These are phyloP conservation scores for Morpho achilles DNA, from an alignment of 2,888 invertebrate genomes.

Conservation along the genomic window DNA sequence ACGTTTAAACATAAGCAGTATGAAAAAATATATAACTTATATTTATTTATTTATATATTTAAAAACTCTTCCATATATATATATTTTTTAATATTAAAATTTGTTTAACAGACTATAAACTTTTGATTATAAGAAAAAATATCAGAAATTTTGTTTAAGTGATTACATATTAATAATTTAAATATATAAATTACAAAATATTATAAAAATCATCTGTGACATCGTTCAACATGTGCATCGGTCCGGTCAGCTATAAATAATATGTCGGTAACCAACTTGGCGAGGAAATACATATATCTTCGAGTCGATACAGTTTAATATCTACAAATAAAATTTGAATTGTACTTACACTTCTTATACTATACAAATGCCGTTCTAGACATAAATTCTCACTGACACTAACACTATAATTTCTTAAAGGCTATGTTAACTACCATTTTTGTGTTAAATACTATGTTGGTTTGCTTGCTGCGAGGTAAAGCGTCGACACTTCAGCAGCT, in stretches of 20 bases:
- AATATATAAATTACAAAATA: background rate
- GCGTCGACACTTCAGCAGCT: background rate
- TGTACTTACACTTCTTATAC: slow-evolving; percentile 37
- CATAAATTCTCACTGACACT: slow-evolving; percentile 20
- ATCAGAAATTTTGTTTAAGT: too few relatives aligned
- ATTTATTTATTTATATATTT: too few relatives aligned
- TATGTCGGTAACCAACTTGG: slow-evolving; percentile 40
- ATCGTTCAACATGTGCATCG: background rate
- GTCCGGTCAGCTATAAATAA: slow-evolving; percentile 14
- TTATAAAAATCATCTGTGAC: slow-evolving; percentile 17
- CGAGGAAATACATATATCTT: slow-evolving; percentile 28
- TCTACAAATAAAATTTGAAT: slow-evolving; percentile 15
- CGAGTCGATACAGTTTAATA: slow-evolving; percentile 5
- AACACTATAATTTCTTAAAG: slow-evolving; percentile 14
- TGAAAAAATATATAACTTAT: too few relatives aligned
- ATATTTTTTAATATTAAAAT: too few relatives aligned
- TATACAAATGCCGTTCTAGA: slow-evolving; percentile 26
- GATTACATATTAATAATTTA: background rate
- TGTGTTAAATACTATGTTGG: slow-evolving; percentile 8
- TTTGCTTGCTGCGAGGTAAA: slow-evolving; percentile 15
- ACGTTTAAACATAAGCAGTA: too few relatives aligned
- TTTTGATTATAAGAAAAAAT: too few relatives aligned
- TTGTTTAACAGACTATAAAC: too few relatives aligned
- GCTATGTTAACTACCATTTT: slow-evolving; percentile 9
- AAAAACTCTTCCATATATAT: too few relatives aligned